Base-by-base conservation (phyloP, 2,797 vertebrate species). In the Atherinosoma microstoma region DNA sequence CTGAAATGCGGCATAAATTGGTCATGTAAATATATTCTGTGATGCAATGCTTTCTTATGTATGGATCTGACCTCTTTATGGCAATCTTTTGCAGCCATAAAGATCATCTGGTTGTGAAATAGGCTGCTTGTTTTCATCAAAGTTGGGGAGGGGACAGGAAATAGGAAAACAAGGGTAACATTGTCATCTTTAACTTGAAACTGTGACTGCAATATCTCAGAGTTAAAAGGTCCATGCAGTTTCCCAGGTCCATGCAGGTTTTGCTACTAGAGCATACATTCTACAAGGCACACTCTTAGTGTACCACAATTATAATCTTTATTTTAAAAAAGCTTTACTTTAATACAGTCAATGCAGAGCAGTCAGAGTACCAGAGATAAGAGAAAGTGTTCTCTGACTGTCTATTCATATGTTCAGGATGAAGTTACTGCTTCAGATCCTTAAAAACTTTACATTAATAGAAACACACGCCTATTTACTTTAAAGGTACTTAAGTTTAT, bases 161-260 rank as follows among this genome's bases (percentile, higher is more conserved):
- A 75, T 27, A 27, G 57, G 36, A 20, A 64, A 73, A 82, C 67
- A 24, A 62, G 63, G 78, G 29, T 68, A 75, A 59, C 61, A 22
- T 61, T 68, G 56, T 56, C 36, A 64, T 83, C 1, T 81, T 73
- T 49, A 45, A 54, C 47, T 72, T 71, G 12, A 75, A 75, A 73
- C 3, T 0, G 12, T 61, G 47, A 5, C 40, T 68, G 82, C 79
- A 53, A 64, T 66, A 78, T 85, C 75, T 58, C 58, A 65, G 4
- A 47, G 77, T 63, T 78, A 74, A 81, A 38, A 83, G 29, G 54
- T 72, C 58, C 8, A 7, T n/a, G n/a, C n/a, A n/a, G n/a, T n/a
- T n/a, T n/a, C n/a, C n/a, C n/a, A 83, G 29, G 54, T 72, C 58
- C 8, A 32, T 45, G 47, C 42, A 61, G 3, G 62, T 65, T 79